Conservation (phyloP, 2,113 vertebrate species). For the Sarotherodon lohbergeri region DNA sequence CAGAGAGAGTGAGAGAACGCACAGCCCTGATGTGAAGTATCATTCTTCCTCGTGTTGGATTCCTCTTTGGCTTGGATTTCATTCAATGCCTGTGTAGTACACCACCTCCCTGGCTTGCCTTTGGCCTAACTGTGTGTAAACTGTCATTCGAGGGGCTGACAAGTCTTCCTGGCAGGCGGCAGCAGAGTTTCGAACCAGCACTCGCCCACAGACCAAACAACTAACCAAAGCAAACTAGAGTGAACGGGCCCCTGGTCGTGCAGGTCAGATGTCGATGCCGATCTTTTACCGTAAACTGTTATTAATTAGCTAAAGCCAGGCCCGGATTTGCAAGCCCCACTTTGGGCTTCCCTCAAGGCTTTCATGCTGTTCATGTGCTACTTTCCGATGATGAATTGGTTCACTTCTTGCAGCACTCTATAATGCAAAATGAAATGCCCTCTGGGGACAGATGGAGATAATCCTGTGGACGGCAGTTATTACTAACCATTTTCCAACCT, state of each 20-base stretch:
- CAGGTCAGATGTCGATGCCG: neutral
- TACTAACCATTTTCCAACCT: neutral
- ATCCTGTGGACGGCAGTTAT: neutral
- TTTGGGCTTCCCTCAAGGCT: neutral
- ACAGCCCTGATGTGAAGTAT: neutral
- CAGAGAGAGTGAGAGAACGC: neutral
- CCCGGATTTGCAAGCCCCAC: neutral
- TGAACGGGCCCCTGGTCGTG: neutral
- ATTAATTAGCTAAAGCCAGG: neutral
- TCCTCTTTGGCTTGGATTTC: slow-evolving; percentile 17
- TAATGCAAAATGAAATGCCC: neutral
- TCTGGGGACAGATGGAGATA: neutral
- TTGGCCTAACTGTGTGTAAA: neutral
- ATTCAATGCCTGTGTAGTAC: neutral
- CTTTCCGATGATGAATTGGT: neutral
- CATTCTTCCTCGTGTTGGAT: neutral
- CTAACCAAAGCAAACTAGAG: neutral
- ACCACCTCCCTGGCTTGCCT: neutral
- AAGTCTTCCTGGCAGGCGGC: neutral
- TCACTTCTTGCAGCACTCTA: neutral
- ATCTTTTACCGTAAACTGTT: neutral
- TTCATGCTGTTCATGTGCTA: neutral
- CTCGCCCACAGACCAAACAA: neutral
- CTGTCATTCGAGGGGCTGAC: neutral
- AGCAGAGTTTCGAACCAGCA: neutral